A percentile compares a stretch with the other conserved stretches of the same genome.
These are phyloP conservation scores for Porites rus DNA, from an alignment of 92 coral and sea anemone genomes.

Conservation along the genomic window DNA sequence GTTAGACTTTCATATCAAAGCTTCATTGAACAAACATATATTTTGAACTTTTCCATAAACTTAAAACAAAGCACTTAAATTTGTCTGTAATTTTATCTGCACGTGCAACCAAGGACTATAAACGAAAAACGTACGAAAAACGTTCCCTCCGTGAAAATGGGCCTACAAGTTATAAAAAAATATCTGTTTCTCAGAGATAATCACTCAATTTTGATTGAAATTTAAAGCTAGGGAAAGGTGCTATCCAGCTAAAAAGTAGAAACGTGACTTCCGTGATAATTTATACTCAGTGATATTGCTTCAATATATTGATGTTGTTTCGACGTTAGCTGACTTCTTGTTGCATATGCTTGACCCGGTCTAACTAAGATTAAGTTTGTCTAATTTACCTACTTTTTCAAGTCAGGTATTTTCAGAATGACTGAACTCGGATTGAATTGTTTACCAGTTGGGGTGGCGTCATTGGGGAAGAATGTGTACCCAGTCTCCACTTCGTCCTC, in stretches of 20 bases:
- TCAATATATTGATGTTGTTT: neutral
- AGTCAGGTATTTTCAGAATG: conserved; percentile 6
- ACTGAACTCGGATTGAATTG: conserved; percentile 31
- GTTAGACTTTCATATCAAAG: neutral
- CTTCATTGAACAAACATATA: neutral
- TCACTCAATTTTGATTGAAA: no score
- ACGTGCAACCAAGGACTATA: neutral
- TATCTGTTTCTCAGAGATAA: neutral
- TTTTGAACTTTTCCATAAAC: neutral
- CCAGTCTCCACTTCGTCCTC: conserved; percentile 33
- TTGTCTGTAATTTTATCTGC: neutral
- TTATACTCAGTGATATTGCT: neutral
- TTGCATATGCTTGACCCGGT: neutral
- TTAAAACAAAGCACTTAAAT: neutral
- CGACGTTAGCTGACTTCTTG: neutral
- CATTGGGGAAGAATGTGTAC: conserved; percentile 45
- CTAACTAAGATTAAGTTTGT: neutral
- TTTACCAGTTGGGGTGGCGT: conserved; percentile 40
- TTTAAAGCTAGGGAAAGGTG: no score
- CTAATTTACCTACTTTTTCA: neutral
- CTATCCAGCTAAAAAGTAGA: neutral
- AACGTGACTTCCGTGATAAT: no score
- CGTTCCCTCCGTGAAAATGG: neutral
- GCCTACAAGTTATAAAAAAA: neutral
- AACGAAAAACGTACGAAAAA: neutral